Evolutionary conservation across 1,140 invertebrate genomes (phyloP), one percentile per base, ranked within the genome.

Genomic region (Chlorops oryzae): DNA sequence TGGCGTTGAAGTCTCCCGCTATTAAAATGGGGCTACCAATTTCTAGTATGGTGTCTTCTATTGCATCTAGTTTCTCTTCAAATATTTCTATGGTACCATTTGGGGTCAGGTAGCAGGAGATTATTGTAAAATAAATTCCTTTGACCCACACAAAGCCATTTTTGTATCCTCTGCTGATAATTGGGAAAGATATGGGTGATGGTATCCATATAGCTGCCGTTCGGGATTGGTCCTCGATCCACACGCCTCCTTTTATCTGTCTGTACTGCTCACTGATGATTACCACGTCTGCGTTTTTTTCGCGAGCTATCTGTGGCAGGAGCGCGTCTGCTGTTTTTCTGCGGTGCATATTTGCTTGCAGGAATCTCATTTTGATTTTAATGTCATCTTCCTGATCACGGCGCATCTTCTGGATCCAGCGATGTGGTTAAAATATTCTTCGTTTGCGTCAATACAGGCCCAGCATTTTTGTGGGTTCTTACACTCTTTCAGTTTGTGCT

Each of bases 1-100:
- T 54, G 4, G 56, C 48, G 41, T 63, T 64, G 10, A 61, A 54
- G 18, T 62, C 56, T 3, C 59, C 58, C 2, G 39, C 54, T 1
- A 64, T 38, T 3, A 58, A 23, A 21, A 15, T 3, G 4, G 3
- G 5, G 5, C 28, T 34, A 35, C 20, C 32, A 5, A 47, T 35
- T 18, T 17, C 7, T 13, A 3, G 12, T 34, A 18, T 22, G 5
- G 25, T 13, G 15, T 45, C 43, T 28, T 45, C 43, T 10, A 45
- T 25, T 12, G 20, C 45, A 3, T 47, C 45, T 15, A 47, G 21
- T 10, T 35, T 47, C 12, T 7, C n/a, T 21, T 47, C 15, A 20
- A 34, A 38, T 32, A 35, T 34, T 18, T 5, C 45, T 5, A 47
- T 37, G 4, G 7, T 5, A 7, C 37, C 27, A 23, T 32, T 47